Base-by-base conservation (phyloP, 1,140 invertebrate species). In the Caenorhabditis tropicalis region DNA sequence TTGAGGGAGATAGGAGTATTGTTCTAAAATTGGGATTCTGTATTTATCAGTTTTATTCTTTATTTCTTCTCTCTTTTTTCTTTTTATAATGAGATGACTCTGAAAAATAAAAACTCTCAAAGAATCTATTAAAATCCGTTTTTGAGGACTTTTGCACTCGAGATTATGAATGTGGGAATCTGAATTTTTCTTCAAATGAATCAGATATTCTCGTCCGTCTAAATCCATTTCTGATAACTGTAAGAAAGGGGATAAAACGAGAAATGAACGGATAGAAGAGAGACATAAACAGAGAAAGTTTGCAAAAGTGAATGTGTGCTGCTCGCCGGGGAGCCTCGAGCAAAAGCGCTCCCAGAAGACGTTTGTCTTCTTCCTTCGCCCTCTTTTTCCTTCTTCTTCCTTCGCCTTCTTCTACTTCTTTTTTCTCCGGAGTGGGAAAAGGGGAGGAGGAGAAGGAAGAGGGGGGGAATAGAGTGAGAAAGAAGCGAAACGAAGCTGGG, bases 281-380 rank as follows among this genome's bases (percentile, higher is more conserved):
- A 43, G 33, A 74, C 29, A 74, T 74, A 74, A 74, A 46, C 33
- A 46, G 27, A 74, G 36, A 74, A 74, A 43, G 65, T 74, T 74
- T 46, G 65, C 36, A 21, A 74, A 46, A 27, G 24, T 46, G 19
- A 19, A 19, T n/a, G 24, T 33, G 6, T 19, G 65, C 33, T 7
- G 36, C 27, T 46, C 21, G 36, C 58, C 24, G 29, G 24, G 58
- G 33, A 36, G 58, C n/a, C 58, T 58, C 12, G 31, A 65, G 58
- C 31, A 74, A 74, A 74, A 74, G 65, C 65, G 33, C 65, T 74
- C 65, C 65, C 65, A 74, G 65, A 74, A 74, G 65, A 74, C 65
- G 65, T 74, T 74, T 74, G 65, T 74, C 65, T 74, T 74, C 65
- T 74, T n/a, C 65, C 43, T 74, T 74, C 65, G n/a, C n/a, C 65